These are phyloP conservation scores for Prinia subflava DNA, from an alignment of 2,113 vertebrate species.

Conservation along the genomic window DNA sequence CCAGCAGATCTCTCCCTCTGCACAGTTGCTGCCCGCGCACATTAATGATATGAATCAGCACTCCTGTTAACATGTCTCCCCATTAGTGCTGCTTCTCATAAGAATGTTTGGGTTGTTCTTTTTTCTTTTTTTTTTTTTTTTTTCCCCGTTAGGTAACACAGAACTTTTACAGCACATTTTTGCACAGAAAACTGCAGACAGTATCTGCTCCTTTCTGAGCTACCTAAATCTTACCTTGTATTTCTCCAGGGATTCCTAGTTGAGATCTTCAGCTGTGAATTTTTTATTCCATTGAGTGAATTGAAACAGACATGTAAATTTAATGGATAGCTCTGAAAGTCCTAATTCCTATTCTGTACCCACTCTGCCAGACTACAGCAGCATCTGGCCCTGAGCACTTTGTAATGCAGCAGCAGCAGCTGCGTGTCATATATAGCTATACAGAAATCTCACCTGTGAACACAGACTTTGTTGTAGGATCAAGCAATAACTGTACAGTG, in stretches of 20 bases:
- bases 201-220: not conserved
- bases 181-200: not conserved
- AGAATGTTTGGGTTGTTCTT: not conserved
- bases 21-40: not conserved
- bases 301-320: not conserved
- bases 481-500: not conserved
- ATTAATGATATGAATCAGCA: conserved; percentile 27
- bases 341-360: not conserved
- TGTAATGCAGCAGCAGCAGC: not conserved
- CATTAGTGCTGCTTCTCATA: not conserved
- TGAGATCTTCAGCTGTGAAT: not conserved
- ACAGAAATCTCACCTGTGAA: not conserved
- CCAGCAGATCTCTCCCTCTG: not conserved
- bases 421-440: not conserved
- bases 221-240: not conserved
- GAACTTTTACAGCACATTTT: not conserved
- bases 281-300: conserved; percentile 8
- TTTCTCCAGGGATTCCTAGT: not conserved
- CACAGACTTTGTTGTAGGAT: not conserved
- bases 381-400: not conserved
- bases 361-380: not conserved
- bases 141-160: not conserved
- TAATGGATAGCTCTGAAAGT: not conserved
- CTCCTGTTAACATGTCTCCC: conserved; percentile 26
- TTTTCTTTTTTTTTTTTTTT: not conserved